A percentile compares a stretch with the other conserved stretches of the same genome.
phyloP scores from a whole-genome alignment of 2,797 vertebrate species.

The Aselliscus stoliczkanus region DNA sequence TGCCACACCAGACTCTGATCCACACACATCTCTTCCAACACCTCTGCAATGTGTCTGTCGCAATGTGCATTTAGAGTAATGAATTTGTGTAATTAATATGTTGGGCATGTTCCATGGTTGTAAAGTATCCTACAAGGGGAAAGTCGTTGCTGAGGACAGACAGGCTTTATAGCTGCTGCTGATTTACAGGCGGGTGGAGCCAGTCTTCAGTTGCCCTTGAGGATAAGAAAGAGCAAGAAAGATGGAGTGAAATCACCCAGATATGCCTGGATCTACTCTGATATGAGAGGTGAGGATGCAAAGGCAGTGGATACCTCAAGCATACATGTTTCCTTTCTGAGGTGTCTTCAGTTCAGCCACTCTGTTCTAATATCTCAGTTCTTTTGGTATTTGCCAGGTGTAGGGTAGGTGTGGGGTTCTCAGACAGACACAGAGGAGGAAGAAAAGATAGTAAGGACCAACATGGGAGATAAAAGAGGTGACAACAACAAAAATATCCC shows the following conservation, averaged over 20 bases:
- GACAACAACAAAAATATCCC: neutral
- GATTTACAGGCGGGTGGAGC: slow-evolving; percentile 80
- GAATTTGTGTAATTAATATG: slow-evolving; percentile 79
- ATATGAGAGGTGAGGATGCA: neutral
- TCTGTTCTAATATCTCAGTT: neutral
- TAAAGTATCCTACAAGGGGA: slow-evolving; percentile 77
- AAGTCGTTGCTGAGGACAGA: slow-evolving; percentile 73
- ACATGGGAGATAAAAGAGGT: neutral
- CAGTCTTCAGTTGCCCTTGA: slow-evolving; percentile 77
- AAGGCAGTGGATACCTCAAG: neutral
- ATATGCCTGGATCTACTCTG: neutral
- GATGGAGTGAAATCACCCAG: neutral
- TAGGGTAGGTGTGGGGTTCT: neutral
- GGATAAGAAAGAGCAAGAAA: slow-evolving; percentile 33
- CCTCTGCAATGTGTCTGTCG: slow-evolving; percentile 32
- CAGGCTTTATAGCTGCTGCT: slow-evolving; percentile 74
- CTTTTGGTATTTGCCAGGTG: neutral
- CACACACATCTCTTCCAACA: neutral
- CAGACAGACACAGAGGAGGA: neutral
- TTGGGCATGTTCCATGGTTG: slow-evolving; percentile 77
- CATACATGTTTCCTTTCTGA: neutral
- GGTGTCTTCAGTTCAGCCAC: neutral
- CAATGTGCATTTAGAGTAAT: slow-evolving; percentile 78
- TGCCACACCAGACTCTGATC: neutral
- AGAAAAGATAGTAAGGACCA: neutral